Percentiles rank a stretch among this genome's conserved stretches.
Conservation (phyloP, 2,113 vertebrate genomes). For the Hylia prasina region DNA sequence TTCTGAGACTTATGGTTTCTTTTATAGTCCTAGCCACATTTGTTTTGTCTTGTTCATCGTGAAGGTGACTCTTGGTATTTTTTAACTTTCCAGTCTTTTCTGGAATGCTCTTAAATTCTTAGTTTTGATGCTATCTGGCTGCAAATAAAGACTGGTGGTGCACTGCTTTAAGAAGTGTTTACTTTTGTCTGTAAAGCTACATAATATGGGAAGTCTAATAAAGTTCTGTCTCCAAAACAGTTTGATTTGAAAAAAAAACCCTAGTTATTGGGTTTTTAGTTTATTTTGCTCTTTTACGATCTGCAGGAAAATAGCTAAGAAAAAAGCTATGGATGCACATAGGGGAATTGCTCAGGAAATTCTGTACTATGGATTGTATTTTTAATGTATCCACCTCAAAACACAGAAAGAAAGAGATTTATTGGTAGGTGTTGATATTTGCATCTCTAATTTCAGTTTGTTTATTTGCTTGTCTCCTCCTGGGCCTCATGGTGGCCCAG, state of each 20-base stretch:
- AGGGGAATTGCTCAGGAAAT: not conserved
- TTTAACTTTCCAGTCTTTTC: not conserved
- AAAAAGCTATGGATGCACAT: not conserved
- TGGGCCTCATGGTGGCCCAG: not conserved
- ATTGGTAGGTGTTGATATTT: not conserved
- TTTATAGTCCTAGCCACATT: not conserved
- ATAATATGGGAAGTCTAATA: not conserved
- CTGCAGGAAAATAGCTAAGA: not conserved
- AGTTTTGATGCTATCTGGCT: not conserved
- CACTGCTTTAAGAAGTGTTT: not conserved
- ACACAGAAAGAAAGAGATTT: not conserved
- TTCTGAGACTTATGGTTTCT: not conserved
- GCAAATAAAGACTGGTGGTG: not conserved
- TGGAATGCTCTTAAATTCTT: not conserved
- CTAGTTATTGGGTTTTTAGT: not conserved
- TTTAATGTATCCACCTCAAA: not conserved
- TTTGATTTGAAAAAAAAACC: not conserved
- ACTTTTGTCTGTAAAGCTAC: not conserved
- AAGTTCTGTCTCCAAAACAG: not conserved
- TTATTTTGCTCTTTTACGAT: not conserved
- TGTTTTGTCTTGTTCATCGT: not conserved
- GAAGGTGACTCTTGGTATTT: not conserved
- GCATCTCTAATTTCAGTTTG: not conserved
- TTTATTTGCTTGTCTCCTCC: not conserved
- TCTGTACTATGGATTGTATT: fast-evolving